Percentiles rank a stretch among this genome's conserved stretches.
These are phyloP conservation scores for Botia almorhae DNA, from an alignment of 2,797 vertebrate species.

Conservation along the genomic window DNA sequence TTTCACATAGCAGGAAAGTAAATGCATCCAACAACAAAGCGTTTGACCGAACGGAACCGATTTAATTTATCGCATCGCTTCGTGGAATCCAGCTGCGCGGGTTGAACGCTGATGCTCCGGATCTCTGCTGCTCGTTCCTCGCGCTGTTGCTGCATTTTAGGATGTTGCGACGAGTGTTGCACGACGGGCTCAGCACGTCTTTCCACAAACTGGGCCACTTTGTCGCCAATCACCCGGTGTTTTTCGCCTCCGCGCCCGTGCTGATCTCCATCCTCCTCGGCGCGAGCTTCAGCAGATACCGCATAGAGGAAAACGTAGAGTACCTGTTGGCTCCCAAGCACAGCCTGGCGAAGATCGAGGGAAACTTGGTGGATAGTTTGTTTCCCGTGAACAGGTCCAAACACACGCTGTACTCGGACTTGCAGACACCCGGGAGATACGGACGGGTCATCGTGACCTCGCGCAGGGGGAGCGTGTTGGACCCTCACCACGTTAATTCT, in stretches of 20 bases:
- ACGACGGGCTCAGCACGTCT: slow-evolving; percentile 90
- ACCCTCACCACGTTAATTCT: slow-evolving; percentile 88
- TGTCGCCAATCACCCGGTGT: slow-evolving; percentile 94
- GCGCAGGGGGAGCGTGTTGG: slow-evolving; percentile 91
- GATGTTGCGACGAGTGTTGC: slow-evolving; percentile 98
- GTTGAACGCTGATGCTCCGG: slow-evolving; percentile 43
- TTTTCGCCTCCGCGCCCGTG: slow-evolving; percentile 94
- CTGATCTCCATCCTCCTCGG: slow-evolving; percentile 95
- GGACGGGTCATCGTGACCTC: slow-evolving; percentile 93
- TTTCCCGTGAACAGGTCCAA: slow-evolving; percentile 96
- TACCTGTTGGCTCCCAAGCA: slow-evolving; percentile 94
- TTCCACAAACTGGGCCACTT: slow-evolving; percentile 94
- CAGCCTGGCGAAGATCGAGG: slow-evolving; percentile 96
- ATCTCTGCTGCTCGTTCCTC: slow-evolving; percentile 88
- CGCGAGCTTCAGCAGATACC: slow-evolving; percentile 97
- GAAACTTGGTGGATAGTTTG: slow-evolving; percentile 95
- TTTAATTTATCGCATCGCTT: slow-evolving; percentile 17
- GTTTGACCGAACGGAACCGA: slow-evolving; percentile 28
- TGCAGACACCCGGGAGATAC: slow-evolving; percentile 93
- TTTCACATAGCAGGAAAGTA: not conserved
- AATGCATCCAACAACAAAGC: not conserved
- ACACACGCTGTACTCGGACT: slow-evolving; percentile 95
- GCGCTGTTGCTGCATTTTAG: slow-evolving; percentile 87
- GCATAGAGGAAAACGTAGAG: slow-evolving; percentile 93
- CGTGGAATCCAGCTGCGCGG: slow-evolving; percentile 26